Evolutionary conservation across 2,888 invertebrate species (phyloP), one percentile per base, ranked within the genome.

Genomic region (Apamea monoglypha): DNA sequence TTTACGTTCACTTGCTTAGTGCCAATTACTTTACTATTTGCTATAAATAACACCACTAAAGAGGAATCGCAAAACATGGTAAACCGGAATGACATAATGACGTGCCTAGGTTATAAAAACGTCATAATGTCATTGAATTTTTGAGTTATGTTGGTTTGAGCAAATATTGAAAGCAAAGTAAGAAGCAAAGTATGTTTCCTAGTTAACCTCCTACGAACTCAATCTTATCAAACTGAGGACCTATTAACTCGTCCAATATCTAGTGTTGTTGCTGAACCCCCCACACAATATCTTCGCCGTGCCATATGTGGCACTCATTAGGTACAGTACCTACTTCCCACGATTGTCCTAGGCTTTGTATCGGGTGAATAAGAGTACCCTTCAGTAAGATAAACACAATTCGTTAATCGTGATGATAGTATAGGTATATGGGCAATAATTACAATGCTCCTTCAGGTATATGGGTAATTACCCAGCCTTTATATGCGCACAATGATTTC

Each of bases 1-100:
- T 72, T 79, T 72, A 82, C 83, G 83, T 83, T 89, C 88, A 78
- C 82, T 82, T 76, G 76, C 80, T 83, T 76, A 71, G 32, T 36
- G 59, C 14, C 44, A 71, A 84, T 80, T 78, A 68, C 63, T 75
- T 74, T 40, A 67, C 18, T 7, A 36, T 25, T n/a, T 29, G 36
- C 59, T 21, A 59, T 56, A 73, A 64, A 84, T 71, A 44, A 71
- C 14, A 44, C 44, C 6, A 25, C 29, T 36, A 14, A 44, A 44
- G 50, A 64, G 18, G 12, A 56, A 64, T 36, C 36, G 21, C 21
- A 64, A 36, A 36, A 25, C 36, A 12, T 64, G 12, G 64, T 12
- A 25, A 21, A 64, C 25, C 21, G 16, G 21, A 64, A 64, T 64
- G 5, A 64, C 36, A 64, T 64, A 25, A 25, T 64, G 36, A 66